Conservation (phyloP, 2,113 vertebrate species). For the Micromys minutus region DNA sequence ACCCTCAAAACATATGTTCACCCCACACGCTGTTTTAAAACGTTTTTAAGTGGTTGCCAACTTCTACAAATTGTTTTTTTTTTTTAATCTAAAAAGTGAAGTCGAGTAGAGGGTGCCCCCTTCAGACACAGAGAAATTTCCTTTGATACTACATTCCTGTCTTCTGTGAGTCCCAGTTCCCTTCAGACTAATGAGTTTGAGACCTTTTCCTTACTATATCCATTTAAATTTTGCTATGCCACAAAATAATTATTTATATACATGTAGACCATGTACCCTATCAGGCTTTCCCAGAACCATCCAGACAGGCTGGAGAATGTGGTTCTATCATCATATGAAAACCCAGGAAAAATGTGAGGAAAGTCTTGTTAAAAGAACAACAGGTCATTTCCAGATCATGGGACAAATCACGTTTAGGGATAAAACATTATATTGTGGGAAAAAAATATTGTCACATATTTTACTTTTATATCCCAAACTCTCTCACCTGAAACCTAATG, state of each 20-base stretch:
- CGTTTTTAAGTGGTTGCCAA: conserved; percentile 79
- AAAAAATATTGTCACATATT: conserved; percentile 19
- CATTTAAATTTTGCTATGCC: background rate
- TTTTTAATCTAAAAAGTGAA: conserved; percentile 42
- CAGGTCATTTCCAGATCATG: background rate
- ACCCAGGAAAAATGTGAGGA: background rate
- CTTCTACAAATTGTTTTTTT: conserved; percentile 73
- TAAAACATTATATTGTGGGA: background rate
- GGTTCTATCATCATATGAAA: background rate
- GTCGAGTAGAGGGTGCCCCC: conserved; percentile 59
- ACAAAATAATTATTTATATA: background rate
- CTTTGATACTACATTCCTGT: background rate
- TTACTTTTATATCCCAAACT: background rate
- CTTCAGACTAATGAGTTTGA: background rate
- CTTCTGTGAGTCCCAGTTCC: background rate
- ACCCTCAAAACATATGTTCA: conserved; percentile 80
- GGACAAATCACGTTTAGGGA: background rate
- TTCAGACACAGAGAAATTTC: conserved; percentile 50
- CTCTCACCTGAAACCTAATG: background rate
- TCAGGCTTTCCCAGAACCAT: background rate
- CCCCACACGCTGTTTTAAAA: conserved; percentile 78
- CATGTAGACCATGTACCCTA: background rate
- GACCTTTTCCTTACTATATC: background rate
- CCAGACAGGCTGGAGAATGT: background rate
- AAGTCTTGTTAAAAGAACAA: background rate